Conservation (phyloP, 1,140 invertebrate genomes). For the Brachionus rotundiformis region DNA sequence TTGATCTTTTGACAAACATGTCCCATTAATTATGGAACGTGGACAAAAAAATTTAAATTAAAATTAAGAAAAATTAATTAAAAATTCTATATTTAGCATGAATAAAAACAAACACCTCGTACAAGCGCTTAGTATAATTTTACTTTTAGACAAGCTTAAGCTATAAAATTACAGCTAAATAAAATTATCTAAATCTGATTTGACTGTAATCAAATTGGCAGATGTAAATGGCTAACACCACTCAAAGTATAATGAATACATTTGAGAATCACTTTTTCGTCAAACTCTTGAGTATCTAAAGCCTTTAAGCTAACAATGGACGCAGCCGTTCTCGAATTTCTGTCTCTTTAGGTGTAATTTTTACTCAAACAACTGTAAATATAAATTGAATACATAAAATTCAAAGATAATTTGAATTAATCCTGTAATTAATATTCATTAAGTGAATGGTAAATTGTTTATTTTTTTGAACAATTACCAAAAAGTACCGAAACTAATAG, state of each 20-base stretch:
- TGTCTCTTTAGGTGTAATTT: not conserved
- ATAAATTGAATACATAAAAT: not conserved
- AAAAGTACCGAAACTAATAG: conserved; percentile 34
- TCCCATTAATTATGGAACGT: not conserved
- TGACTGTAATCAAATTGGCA: conserved; percentile 19
- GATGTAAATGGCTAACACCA: not conserved
- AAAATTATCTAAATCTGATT: conserved; percentile 32
- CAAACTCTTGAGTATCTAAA: conserved; percentile 1
- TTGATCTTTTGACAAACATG: too few relatives aligned
- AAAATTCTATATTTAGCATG: not conserved
- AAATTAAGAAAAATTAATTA: not conserved
- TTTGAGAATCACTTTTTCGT: not conserved
- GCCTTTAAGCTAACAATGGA: conserved; percentile 1
- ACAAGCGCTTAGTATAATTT: not conserved
- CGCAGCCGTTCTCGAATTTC: conserved; percentile 16
- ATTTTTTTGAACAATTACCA: conserved; percentile 7
- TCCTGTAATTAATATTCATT: conserved; percentile 37
- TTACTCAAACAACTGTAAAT: not conserved
- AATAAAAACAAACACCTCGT: not conserved
- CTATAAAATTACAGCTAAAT: not conserved
- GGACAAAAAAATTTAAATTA: not conserved
- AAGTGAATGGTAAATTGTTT: conserved; percentile 31
- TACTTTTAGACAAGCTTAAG: not conserved
- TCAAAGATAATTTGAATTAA: conserved; percentile 1
- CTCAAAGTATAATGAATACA: conserved; percentile 9